Conservation (phyloP, 2,113 vertebrate genomes). For the Reinhardtius hippoglossoides region DNA sequence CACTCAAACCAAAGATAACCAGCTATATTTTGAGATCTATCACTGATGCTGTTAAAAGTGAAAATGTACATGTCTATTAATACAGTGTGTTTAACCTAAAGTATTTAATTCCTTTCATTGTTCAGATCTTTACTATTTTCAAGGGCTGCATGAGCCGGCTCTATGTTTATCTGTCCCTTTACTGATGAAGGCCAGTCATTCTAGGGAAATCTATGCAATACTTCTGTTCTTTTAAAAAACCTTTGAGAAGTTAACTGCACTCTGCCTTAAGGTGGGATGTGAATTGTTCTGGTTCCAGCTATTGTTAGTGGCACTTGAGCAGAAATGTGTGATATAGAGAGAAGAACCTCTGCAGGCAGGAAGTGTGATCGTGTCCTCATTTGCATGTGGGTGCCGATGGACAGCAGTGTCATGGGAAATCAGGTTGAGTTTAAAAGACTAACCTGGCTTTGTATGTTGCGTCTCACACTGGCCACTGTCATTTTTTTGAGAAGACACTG, state of each 20-base stretch:
- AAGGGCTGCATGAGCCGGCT: constrained; percentile 1
- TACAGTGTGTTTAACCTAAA: constrained; percentile 51
- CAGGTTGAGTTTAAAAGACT: too few relatives aligned
- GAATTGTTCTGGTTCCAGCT: neutral
- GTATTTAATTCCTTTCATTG: constrained; percentile 51
- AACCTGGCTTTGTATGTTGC: too few relatives aligned
- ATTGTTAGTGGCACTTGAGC: neutral
- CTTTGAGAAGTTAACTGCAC: neutral
- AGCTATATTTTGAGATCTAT: constrained; percentile 30
- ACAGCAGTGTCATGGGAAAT: neutral
- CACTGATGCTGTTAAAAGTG: constrained; percentile 27
- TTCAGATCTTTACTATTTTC: constrained; percentile 23
- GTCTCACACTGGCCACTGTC: too few relatives aligned
- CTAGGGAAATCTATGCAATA: constrained; percentile 65
- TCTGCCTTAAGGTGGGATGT: constrained; percentile 34
- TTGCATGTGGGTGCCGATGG: constrained; percentile 3
- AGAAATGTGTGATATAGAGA: neutral
- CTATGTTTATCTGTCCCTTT: constrained; percentile 11
- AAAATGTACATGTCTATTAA: constrained; percentile 29
- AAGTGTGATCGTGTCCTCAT: constrained; percentile 25
- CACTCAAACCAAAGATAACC: constrained; percentile 78
- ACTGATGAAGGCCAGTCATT: constrained; percentile 24
- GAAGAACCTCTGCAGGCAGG: constrained; percentile 16
- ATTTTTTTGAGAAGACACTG: neutral
- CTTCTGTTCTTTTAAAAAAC: constrained; percentile 10